Evolutionary conservation across 2,797 vertebrate species (phyloP).

Genomic region (Orientallactaga sibirica): DNA sequence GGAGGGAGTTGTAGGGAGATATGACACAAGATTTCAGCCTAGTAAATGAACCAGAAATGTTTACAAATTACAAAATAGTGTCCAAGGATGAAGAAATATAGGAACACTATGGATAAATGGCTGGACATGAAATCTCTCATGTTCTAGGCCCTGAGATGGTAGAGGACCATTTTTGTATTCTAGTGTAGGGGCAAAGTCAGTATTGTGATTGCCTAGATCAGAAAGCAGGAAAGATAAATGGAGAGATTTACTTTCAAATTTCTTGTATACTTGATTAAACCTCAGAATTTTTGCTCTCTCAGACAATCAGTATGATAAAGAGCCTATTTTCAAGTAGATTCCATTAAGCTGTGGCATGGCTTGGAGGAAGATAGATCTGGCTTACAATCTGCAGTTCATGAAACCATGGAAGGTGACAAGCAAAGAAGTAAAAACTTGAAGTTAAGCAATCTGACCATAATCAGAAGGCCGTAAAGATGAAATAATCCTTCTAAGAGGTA

Average conservation of each 20-base stretch:
- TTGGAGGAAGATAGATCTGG: neutral
- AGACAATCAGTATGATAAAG: conserved; percentile 2
- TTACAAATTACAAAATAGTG: conserved; percentile 33
- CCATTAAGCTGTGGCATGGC: neutral
- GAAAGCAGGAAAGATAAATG: neutral
- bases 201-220: conserved; percentile 24
- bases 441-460: neutral
- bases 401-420: neutral
- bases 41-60: neutral
- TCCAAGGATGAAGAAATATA: neutral
- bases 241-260: conserved; percentile 34
- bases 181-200: neutral
- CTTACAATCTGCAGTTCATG: neutral
- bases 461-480: conserved; percentile 1
- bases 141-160: neutral
- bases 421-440: conserved; percentile 19
- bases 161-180: neutral
- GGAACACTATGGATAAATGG: neutral
- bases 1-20: neutral
- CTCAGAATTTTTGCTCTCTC: conserved; percentile 23
- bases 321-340: conserved; percentile 9
- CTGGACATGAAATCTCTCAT: conserved; percentile 10
- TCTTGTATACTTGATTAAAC: neutral
- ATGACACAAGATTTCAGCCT: neutral
- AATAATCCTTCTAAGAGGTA: neutral